phyloP scores from a whole-genome alignment of 1,140 invertebrate genomes.

The Drosophila nasuta region DNA sequence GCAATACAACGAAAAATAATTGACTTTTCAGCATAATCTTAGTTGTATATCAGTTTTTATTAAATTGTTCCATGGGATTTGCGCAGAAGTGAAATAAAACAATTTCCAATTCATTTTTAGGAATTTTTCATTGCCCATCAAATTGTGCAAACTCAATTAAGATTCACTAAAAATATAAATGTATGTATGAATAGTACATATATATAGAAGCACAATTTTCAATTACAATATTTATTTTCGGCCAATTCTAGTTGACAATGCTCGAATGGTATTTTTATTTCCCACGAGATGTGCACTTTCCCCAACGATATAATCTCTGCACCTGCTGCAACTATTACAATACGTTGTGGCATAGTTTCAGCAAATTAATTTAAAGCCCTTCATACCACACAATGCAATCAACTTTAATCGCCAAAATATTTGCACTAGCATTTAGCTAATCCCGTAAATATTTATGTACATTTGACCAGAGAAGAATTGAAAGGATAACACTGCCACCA shows the following conservation, averaged over 20 bases:
- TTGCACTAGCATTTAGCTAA: slow-evolving; percentile 58
- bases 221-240: neutral
- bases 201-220: neutral
- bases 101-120: too few relatives aligned
- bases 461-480: slow-evolving; percentile 45
- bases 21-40: too few relatives aligned
- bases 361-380: slow-evolving; percentile 20
- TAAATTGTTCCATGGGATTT: too few relatives aligned
- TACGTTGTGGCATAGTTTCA: neutral
- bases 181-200: neutral
- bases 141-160: too few relatives aligned
- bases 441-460: slow-evolving; percentile 67
- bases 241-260: neutral
- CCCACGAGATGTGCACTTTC: neutral
- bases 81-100: too few relatives aligned
- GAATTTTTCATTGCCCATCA: too few relatives aligned
- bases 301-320: neutral
- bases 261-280: neutral
- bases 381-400: slow-evolving; percentile 29
- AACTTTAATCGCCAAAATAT: slow-evolving; percentile 61
- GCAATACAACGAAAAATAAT: too few relatives aligned
- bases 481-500: slow-evolving; percentile 15
- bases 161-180: too few relatives aligned
- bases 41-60: too few relatives aligned
- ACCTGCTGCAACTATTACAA: slow-evolving; percentile 1